Evolutionary conservation across 2,797 vertebrate species (phyloP).

Genomic region (Karalla daura): DNA sequence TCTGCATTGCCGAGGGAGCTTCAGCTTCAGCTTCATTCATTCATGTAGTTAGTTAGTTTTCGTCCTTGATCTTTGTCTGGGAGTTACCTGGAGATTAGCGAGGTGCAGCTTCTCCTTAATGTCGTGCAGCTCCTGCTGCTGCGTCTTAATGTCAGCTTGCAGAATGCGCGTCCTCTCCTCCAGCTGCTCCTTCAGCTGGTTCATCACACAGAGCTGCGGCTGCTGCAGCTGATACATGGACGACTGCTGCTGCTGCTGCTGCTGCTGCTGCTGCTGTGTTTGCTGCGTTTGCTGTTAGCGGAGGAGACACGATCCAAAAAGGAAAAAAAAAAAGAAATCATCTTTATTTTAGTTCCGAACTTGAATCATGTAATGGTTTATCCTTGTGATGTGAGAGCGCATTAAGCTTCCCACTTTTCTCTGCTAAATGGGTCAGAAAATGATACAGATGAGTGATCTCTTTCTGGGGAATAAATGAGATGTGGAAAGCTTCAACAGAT

Average conservation of each 20-base stretch:
- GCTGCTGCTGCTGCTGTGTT: conserved; percentile 58
- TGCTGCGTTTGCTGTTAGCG: conserved; percentile 54
- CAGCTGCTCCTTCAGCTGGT: conserved; percentile 90
- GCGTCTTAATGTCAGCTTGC: conserved; percentile 88
- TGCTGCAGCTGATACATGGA: conserved; percentile 85
- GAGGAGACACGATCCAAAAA: conserved; percentile 38
- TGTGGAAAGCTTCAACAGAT: not conserved
- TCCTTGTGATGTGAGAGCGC: conserved; percentile 10
- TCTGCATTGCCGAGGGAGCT: too few relatives aligned
- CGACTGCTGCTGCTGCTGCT: conserved; percentile 71
- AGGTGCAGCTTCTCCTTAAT: conserved; percentile 92
- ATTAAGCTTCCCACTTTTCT: conserved; percentile 11
- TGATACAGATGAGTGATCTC: not conserved
- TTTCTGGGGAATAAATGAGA: not conserved
- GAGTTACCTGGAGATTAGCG: conserved; percentile 84
- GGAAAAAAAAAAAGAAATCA: not conserved
- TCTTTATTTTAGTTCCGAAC: not conserved
- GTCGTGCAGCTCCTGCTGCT: conserved; percentile 88
- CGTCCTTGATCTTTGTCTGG: conserved; percentile 39
- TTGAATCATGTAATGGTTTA: conserved; percentile 23
- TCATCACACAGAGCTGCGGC: conserved; percentile 87
- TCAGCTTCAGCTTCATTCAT: too few relatives aligned
- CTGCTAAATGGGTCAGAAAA: conserved; percentile 20
- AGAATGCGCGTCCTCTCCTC: conserved; percentile 89
- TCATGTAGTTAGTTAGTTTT: not conserved